Percentiles rank a stretch among this genome's conserved stretches.
Evolutionary conservation across 2,113 vertebrate genomes (phyloP).

Genomic region (Strigops habroptila): DNA sequence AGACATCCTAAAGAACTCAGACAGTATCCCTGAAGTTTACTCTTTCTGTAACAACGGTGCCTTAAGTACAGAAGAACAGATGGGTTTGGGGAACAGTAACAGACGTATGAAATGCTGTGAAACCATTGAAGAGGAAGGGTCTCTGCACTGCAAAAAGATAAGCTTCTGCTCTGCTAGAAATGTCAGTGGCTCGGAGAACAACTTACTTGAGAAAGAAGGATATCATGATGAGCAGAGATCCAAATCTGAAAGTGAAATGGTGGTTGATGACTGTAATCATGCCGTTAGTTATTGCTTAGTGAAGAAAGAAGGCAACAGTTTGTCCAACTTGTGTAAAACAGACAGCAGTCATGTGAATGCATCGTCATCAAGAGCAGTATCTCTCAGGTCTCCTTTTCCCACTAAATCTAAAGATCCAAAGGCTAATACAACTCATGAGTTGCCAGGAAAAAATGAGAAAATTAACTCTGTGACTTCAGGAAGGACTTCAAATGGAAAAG

Average conservation of each 20-base stretch:
- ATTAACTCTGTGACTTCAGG: not conserved
- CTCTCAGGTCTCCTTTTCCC: constrained; percentile 64
- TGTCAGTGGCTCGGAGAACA: not conserved
- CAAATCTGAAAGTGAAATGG: not conserved
- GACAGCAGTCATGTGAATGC: constrained; percentile 21
- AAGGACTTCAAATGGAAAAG: constrained; percentile 60
- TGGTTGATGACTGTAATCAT: not conserved
- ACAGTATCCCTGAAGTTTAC: not conserved
- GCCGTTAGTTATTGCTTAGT: not conserved
- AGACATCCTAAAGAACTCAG: constrained; percentile 16
- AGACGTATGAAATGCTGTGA: not conserved
- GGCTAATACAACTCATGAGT: constrained; percentile 22
- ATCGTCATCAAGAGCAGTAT: constrained; percentile 21
- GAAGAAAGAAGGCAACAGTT: constrained; percentile 10
- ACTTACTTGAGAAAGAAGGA: not conserved
- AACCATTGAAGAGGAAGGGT: not conserved
- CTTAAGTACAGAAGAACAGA: not conserved
- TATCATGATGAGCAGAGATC: not conserved
- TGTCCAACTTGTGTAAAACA: constrained; percentile 12
- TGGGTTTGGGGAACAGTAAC: not conserved
- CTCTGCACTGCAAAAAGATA: not conserved
- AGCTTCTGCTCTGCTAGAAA: not conserved
- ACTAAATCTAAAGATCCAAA: constrained; percentile 70
- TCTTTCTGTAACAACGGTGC: constrained; percentile 39
- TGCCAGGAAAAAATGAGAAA: constrained; percentile 61